phyloP scores from a whole-genome alignment of 2,113 vertebrate species.

The Picathartes gymnocephalus region DNA sequence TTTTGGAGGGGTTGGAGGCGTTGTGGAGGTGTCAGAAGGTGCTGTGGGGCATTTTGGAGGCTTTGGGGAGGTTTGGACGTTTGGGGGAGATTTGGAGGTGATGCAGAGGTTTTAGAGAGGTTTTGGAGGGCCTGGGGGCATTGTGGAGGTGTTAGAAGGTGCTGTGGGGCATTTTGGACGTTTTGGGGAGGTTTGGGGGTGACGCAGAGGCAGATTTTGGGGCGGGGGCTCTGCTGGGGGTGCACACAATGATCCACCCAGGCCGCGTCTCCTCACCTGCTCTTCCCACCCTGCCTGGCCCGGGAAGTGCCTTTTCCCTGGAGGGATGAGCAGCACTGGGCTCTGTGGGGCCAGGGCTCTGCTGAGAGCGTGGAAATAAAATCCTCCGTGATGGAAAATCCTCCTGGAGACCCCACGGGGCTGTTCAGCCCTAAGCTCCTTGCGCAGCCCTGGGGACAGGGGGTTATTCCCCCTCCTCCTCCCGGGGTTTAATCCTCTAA shows the following conservation, averaged over 20 bases:
- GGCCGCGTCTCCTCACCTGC: background rate
- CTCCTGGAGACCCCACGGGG: background rate
- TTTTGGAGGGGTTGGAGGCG: accelerated
- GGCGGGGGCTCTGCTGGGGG: background rate
- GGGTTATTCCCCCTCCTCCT: background rate
- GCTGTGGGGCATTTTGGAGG: no score
- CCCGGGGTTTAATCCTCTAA: background rate
- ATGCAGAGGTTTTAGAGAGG: background rate
- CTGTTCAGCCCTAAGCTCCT: background rate
- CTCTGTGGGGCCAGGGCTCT: accelerated
- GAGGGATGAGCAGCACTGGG: accelerated
- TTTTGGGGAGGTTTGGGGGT: no score
- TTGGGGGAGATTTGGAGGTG: no score
- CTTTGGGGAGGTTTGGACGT: background rate
- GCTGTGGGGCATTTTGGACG: background rate
- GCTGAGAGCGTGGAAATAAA: background rate
- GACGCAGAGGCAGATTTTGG: background rate
- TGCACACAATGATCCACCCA: accelerated
- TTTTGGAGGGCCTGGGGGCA: background rate
- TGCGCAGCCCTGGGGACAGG: background rate
- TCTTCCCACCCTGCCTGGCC: background rate
- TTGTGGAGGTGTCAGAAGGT: no score
- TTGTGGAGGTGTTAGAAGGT: no score
- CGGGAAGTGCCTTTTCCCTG: accelerated
- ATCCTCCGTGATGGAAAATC: background rate